Percentiles rank a stretch among this genome's conserved stretches.
Evolutionary conservation across 2,797 vertebrate species (phyloP).

Genomic region (Rhinoraja longicauda): DNA sequence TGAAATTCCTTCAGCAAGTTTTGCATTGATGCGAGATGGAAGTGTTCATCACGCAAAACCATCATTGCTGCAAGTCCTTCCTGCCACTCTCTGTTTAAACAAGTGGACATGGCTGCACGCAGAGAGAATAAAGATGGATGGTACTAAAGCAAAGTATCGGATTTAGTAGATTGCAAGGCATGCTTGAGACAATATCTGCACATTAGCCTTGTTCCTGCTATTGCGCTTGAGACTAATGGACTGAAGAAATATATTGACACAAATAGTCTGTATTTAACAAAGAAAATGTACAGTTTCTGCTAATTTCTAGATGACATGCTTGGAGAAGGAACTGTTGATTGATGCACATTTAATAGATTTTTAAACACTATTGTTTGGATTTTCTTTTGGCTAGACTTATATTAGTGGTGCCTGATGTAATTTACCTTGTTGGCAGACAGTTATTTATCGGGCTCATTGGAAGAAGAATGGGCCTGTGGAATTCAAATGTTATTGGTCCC

Average conservation of each 20-base stretch:
- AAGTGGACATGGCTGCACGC: not conserved
- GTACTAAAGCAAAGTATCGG: not conserved
- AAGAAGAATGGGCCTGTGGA: not conserved
- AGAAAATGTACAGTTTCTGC: not conserved
- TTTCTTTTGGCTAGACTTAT: not conserved
- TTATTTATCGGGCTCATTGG: not conserved
- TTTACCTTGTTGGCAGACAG: not conserved
- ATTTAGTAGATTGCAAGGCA: not conserved
- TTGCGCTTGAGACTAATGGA: not conserved
- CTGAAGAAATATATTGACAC: not conserved
- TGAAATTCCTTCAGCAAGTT: not conserved
- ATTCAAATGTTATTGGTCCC: not conserved
- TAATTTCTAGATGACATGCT: not conserved
- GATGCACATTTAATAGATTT: not conserved
- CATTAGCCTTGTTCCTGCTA: not conserved
- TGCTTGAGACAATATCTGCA: not conserved
- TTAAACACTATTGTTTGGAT: not conserved
- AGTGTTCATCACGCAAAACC: not conserved
- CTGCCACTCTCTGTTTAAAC: not conserved
- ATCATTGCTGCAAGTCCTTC: not conserved
- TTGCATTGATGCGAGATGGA: not conserved
- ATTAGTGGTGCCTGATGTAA: not conserved
- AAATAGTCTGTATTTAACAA: not conserved
- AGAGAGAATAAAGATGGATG: not conserved
- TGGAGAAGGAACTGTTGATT: not conserved